Evolutionary conservation across 2,113 vertebrate species (phyloP).

Genomic region (Channa argus): DNA sequence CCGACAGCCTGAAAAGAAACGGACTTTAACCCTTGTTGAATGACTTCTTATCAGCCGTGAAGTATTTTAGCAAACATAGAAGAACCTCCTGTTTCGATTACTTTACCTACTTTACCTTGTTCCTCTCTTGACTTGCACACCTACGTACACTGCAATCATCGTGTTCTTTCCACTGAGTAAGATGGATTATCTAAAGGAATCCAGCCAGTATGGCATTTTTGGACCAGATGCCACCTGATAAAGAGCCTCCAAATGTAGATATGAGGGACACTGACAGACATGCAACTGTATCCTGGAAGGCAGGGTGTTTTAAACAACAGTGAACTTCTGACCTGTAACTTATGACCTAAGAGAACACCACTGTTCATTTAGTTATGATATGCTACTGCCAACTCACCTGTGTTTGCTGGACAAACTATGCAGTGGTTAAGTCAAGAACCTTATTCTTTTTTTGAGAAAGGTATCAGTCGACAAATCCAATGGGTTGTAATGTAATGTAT

Average conservation of each 20-base stretch:
- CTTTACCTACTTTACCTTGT: neutral
- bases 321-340: too few relatives aligned
- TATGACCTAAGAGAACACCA: too few relatives aligned
- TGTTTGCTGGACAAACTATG: slow-evolving; percentile 8
- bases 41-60: slow-evolving; percentile 51
- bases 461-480: too few relatives aligned
- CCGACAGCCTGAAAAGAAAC: slow-evolving; percentile 11
- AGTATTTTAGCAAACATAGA: slow-evolving; percentile 42
- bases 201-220: neutral
- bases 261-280: neutral
- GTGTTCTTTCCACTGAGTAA: neutral
- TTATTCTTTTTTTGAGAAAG: slow-evolving; percentile 4
- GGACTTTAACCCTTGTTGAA: slow-evolving; percentile 48
- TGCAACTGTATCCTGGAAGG: neutral
- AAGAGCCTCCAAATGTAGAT: neutral
- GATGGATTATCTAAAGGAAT: neutral
- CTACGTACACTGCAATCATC: neutral
- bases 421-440: slow-evolving; percentile 4
- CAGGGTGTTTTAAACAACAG: neutral
- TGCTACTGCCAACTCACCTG: neutral
- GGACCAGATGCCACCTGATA: neutral
- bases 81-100: slow-evolving; percentile 13
- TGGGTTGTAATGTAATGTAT: too few relatives aligned
- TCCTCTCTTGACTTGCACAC: neutral
- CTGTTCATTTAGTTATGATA: neutral